phyloP scores from a whole-genome alignment of 2,113 vertebrate species.

The Heptranchias perlo region DNA sequence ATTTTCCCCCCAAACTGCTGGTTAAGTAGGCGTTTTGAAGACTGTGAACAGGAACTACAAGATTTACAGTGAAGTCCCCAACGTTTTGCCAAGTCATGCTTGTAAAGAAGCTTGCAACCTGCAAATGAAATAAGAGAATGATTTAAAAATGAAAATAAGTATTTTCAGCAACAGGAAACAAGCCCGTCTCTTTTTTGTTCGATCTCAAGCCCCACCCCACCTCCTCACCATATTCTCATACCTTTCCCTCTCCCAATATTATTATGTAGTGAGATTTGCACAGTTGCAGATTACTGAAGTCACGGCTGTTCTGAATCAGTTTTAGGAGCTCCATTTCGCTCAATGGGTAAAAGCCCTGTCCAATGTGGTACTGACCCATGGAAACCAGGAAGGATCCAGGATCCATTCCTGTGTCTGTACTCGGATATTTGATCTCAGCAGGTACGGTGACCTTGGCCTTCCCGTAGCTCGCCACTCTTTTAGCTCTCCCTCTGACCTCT shows the following conservation, averaged over 20 bases:
- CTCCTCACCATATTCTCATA: not conserved
- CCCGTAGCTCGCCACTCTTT: not conserved
- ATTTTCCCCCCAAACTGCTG: conserved; percentile 71
- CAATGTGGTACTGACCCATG: not conserved
- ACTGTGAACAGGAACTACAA: conserved; percentile 83
- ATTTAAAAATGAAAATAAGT: not conserved
- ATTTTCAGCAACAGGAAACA: not conserved
- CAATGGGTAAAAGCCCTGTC: not conserved
- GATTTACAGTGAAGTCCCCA: conserved; percentile 87
- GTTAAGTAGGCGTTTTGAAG: conserved; percentile 72
- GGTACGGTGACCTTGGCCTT: not conserved
- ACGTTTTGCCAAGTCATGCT: conserved; percentile 79
- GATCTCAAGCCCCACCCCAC: not conserved
- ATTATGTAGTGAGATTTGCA: not conserved
- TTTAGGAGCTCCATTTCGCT: not conserved
- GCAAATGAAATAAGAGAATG: conserved; percentile 40
- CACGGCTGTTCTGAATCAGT: not conserved
- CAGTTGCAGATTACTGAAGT: not conserved
- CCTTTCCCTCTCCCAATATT: not conserved
- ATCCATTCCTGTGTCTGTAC: not conserved
- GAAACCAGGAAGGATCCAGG: not conserved
- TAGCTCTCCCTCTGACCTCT: not conserved
- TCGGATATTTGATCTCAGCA: not conserved
- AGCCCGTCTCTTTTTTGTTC: not conserved
- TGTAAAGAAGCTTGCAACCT: conserved; percentile 91